Evolutionary conservation across 2,888 invertebrate species (phyloP), one percentile per base, ranked within the genome.

Genomic region (Mythimna lalbum): DNA sequence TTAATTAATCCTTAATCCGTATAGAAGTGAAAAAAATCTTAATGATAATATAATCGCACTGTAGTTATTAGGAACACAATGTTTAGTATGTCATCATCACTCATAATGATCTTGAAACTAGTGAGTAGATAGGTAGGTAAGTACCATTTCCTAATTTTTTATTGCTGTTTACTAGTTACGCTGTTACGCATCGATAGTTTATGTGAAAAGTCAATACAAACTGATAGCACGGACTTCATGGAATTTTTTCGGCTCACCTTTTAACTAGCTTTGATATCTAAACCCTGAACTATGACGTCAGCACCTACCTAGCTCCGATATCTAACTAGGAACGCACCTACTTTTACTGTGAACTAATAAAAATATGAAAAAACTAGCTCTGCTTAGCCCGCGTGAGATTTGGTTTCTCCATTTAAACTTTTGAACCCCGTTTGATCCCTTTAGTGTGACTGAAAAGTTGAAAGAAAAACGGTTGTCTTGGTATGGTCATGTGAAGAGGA

Each of bases 291-390:
- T 17, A 4, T 36, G 27, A 10, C 23, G 70, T 56, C 69, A 69
- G 4, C 47, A 23, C 12, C 31, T 77, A 77, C 77, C 49, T 56
- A 4, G 17, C 39, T 43, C 7, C 39, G 9, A 69, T 69, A 77
- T 69, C 31, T 33, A 69, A 55, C 69, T 49, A 53, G 47, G 12
- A 71, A 39, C 17, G 17, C 6, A 4, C 17, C 6, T 43, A 5
- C 17, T 43, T 43, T 17, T 43, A 43, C 17, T 17, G 43, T 6
- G 5, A 43, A 43, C 43, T 43, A 17, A 43, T 17, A 17, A 43
- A 43, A 43, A 17, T 17, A 43, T 17, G 43, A 43, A 43, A 43
- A 43, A 27, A 27, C 27, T 27, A 27, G 27, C 27, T 27, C 27
- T 4, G 27, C 27, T 27, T 27, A 3, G 27, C 27, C 27, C 27